Base-by-base conservation (phyloP, 2,888 invertebrate genomes). In the Scaptomyza parva region DNA sequence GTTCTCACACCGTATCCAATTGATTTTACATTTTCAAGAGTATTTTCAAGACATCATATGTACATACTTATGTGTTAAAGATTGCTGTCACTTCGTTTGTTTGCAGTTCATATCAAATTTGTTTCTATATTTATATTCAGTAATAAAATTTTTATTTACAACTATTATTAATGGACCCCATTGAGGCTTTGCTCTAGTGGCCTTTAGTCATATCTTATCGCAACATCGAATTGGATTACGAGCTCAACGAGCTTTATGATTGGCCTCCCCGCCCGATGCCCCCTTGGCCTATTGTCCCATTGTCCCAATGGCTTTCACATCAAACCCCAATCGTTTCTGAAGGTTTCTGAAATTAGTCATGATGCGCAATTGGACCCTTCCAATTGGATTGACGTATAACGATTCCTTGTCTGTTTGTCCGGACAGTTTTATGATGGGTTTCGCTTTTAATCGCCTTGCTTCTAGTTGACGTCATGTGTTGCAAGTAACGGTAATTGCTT, bases 321-420 rank as follows among this genome's bases (percentile, higher is more conserved):
- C n/a, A 17, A 9, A 43, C 3, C 26, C 43, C n/a, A n/a, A n/a
- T n/a, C n/a, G n/a, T n/a, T n/a, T 43, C 22, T 20, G 4, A 6
- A 12, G n/a, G 9, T 48, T 9, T 7, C 12, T 7, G 1, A 2
- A 37, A 11, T 37, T 17, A 35, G 22, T 24, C 33, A 28, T 17
- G 18, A 20, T 18, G 18, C 18, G 45, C 44, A 18, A 30, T 37
- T 18, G 11, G n/a, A 45, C 24, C 65, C 43, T 65, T 58, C 24
- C 35, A 20, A 70, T 70, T 51, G 54, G 71, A 63, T 70, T 54
- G n/a, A n/a, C n/a, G n/a, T n/a, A n/a, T n/a, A n/a, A n/a, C n/a
- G n/a, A n/a, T n/a, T n/a, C n/a, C n/a, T n/a, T n/a, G n/a, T n/a
- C n/a, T n/a, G n/a, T n/a, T n/a, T n/a, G n/a, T n/a, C n/a, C n/a